These are phyloP conservation scores for Lateolabrax maculatus DNA, from an alignment of 2,797 vertebrate species.

Conservation along the genomic window DNA sequence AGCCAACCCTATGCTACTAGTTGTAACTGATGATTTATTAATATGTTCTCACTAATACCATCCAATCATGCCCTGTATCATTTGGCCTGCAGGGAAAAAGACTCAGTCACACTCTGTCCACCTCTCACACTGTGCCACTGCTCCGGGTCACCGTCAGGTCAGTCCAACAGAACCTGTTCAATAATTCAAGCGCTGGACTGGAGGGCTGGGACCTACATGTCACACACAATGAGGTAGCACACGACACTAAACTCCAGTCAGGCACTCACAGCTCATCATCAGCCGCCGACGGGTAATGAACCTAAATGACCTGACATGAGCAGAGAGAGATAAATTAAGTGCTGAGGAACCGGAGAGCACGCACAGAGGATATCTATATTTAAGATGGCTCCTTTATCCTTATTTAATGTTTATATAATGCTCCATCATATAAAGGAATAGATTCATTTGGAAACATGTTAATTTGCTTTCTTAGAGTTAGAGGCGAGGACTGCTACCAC, in stretches of 20 bases:
- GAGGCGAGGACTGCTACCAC: background rate
- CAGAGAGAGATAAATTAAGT: conserved; percentile 61
- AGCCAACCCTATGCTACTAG: conserved; percentile 26
- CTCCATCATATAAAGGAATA: background rate
- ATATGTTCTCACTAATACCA: conserved; percentile 49
- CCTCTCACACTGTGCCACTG: conserved; percentile 32
- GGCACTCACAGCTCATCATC: conserved; percentile 64
- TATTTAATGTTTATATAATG: conserved; percentile 17
- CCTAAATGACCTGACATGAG: conserved; percentile 70
- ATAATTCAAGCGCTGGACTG: conserved; percentile 70
- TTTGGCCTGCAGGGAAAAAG: conserved; percentile 29
- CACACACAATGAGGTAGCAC: conserved; percentile 56
- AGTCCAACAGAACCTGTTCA: conserved; percentile 63
- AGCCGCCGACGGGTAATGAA: conserved; percentile 57
- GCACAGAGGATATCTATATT: conserved; percentile 21
- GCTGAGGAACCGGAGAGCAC: conserved; percentile 17
- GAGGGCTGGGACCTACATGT: conserved; percentile 58
- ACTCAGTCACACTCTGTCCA: conserved; percentile 38
- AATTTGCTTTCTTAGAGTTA: conserved; percentile 9
- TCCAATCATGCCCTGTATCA: conserved; percentile 34
- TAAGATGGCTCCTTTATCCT: conserved; percentile 11
- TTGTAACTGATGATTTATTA: conserved; percentile 67
- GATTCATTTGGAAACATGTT: background rate
- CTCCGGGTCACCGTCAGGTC: conserved; percentile 65
- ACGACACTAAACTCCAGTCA: conserved; percentile 59